These are phyloP conservation scores for Hypsibius dujardini DNA, from an alignment of 1,140 invertebrate species.

Conservation along the genomic window DNA sequence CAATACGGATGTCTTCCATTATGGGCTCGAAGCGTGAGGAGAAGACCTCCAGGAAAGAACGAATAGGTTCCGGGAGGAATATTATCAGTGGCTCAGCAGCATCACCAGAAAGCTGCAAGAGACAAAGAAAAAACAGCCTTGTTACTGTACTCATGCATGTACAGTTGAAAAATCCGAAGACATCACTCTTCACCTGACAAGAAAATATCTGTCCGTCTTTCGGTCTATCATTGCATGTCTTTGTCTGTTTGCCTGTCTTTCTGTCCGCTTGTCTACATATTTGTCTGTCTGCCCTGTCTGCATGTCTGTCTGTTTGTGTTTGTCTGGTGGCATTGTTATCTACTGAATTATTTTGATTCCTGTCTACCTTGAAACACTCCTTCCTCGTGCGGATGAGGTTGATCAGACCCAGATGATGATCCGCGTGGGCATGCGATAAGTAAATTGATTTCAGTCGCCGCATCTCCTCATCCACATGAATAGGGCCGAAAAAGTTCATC, in stretches of 20 bases:
- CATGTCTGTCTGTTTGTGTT: too few relatives aligned
- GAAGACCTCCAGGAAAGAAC: slow-evolving; percentile 52
- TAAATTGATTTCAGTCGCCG: slow-evolving; percentile 52
- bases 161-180: too few relatives aligned
- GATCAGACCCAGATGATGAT: slow-evolving; percentile 71
- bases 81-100: slow-evolving; percentile 37
- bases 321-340: too few relatives aligned
- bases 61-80: slow-evolving; percentile 58
- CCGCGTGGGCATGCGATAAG: slow-evolving; percentile 79
- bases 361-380: background rate
- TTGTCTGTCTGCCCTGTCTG: too few relatives aligned
- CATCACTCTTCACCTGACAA: too few relatives aligned
- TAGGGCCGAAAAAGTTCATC: slow-evolving; percentile 54
- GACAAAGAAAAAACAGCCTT: too few relatives aligned
- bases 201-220: too few relatives aligned
- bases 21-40: slow-evolving; percentile 51
- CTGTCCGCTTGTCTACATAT: too few relatives aligned
- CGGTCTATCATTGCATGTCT: too few relatives aligned
- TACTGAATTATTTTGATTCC: too few relatives aligned
- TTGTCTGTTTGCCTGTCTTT: too few relatives aligned
- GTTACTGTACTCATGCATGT: too few relatives aligned
- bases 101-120: background rate
- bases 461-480: slow-evolving; percentile 43
- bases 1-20: slow-evolving; percentile 38
- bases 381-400: slow-evolving; percentile 38